Conservation (phyloP, 2,888 invertebrate species). For the Pachliopta kotzebuea region DNA sequence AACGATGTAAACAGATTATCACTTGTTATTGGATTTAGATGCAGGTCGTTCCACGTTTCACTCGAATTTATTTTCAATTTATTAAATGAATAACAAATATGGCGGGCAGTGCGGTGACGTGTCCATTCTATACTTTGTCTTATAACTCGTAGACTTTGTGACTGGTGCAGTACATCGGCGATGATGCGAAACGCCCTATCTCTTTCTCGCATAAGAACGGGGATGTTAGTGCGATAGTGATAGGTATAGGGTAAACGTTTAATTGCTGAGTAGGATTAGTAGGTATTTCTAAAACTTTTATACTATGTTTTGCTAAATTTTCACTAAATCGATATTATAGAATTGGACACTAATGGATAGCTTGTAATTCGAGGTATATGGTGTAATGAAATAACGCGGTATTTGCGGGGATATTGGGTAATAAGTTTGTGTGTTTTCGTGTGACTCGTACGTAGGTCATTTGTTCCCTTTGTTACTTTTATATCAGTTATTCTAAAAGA, state of each 20-base stretch:
- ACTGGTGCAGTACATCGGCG: constrained; percentile 57
- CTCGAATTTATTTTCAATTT: constrained; percentile 41
- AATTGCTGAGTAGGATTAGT: constrained; percentile 75
- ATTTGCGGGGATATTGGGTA: constrained; percentile 47
- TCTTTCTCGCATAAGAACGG: constrained; percentile 57
- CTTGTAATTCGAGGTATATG: constrained; percentile 50
- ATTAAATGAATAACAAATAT: constrained; percentile 33
- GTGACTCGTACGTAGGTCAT: constrained; percentile 40
- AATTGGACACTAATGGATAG: constrained; percentile 73
- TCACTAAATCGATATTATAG: constrained; percentile 72
- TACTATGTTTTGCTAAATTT: constrained; percentile 81
- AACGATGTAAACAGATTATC: constrained; percentile 35
- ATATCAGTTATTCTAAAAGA: constrained; percentile 51
- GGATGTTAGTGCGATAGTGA: constrained; percentile 70
- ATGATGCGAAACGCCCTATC: constrained; percentile 42
- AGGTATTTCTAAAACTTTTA: constrained; percentile 79
- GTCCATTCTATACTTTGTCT: constrained; percentile 51
- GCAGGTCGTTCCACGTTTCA: constrained; percentile 28
- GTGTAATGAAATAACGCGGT: constrained; percentile 52
- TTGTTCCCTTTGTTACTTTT: constrained; percentile 43
- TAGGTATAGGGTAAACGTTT: constrained; percentile 70
- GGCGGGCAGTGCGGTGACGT: constrained; percentile 35
- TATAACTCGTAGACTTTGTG: constrained; percentile 45
- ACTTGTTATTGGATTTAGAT: constrained; percentile 30
- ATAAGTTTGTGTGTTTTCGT: constrained; percentile 33